phyloP scores from a whole-genome alignment of 2,797 vertebrate genomes.

The Sciaenops ocellatus region DNA sequence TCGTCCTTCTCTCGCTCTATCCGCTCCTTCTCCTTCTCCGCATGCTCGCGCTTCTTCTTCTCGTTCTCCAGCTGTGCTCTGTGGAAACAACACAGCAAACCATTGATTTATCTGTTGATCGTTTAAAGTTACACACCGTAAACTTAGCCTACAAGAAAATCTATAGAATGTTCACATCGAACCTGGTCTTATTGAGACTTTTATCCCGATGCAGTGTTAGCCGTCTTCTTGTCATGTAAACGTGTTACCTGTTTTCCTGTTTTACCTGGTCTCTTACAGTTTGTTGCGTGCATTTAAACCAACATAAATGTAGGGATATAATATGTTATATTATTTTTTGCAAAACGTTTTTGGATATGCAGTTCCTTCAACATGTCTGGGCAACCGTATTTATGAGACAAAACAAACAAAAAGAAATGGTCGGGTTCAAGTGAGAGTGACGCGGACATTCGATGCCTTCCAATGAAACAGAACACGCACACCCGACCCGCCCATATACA shows the following conservation, averaged over 20 bases:
- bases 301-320: not conserved
- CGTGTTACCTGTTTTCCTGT: not conserved
- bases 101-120: not conserved
- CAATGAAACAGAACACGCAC: not conserved
- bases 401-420: not conserved
- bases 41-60: constrained; percentile 95
- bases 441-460: not conserved
- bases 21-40: constrained; percentile 96
- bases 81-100: not conserved
- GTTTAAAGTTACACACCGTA: not conserved
- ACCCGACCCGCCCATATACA: not conserved
- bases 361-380: not conserved
- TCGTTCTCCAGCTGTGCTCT: constrained; percentile 97
- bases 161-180: not conserved
- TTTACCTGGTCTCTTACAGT: not conserved
- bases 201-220: not conserved
- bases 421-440: not conserved
- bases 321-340: too few relatives aligned
- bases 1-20: constrained; percentile 98
- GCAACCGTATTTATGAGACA: too few relatives aligned
- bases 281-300: not conserved
- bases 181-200: not conserved
- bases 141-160: not conserved
- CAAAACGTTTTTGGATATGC: too few relatives aligned
- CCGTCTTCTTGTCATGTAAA: not conserved